phyloP scores from a whole-genome alignment of 1,140 invertebrate genomes.

The Aphaenogaster ashmeadi region DNA sequence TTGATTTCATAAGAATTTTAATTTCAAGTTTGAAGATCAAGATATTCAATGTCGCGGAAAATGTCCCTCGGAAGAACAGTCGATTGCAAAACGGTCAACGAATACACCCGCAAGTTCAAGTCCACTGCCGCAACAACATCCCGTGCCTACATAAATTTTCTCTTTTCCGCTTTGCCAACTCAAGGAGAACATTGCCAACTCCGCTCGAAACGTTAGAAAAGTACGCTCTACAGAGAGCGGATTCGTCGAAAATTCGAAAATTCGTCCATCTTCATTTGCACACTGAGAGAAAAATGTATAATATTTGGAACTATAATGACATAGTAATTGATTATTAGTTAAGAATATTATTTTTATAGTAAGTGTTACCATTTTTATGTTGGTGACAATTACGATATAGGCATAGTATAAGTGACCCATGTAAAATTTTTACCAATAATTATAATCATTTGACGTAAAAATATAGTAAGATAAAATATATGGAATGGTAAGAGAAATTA shows the following conservation, averaged over 20 bases:
- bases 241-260: background rate
- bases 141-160: conserved; percentile 15
- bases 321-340: too few species aligned
- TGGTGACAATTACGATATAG: too few species aligned
- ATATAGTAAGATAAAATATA: too few species aligned
- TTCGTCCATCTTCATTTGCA: background rate
- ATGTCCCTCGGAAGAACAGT: background rate
- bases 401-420: too few species aligned
- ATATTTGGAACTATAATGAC: too few species aligned
- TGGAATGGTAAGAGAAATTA: too few species aligned
- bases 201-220: conserved; percentile 1
- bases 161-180: background rate
- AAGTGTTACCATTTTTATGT: too few species aligned
- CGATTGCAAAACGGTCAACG: background rate
- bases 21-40: background rate
- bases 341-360: too few species aligned
- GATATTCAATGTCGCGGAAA: background rate
- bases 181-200: conserved; percentile 8
- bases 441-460: too few species aligned
- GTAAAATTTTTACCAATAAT: too few species aligned
- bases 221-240: background rate
- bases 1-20: background rate
- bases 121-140: background rate
- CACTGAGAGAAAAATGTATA: too few species aligned
- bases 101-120: background rate